Evolutionary conservation across 2,888 invertebrate species (phyloP).

Genomic region (Drosophila rubida): DNA sequence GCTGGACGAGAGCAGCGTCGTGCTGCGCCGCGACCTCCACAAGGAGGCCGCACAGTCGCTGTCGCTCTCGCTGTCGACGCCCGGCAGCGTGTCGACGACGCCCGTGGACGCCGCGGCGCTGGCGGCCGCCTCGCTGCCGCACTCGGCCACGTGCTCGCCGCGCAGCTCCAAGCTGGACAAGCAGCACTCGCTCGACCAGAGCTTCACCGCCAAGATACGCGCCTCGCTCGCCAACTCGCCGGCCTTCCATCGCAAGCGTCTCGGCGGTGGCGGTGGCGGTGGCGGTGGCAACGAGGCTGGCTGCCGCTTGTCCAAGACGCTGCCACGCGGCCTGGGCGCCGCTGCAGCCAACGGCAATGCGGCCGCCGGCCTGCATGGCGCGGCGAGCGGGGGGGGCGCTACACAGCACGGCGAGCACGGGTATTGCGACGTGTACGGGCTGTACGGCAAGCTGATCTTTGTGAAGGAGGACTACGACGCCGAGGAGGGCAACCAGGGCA

Average conservation of each 20-base stretch:
- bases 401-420: constrained; percentile 87
- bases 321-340: constrained; percentile 88
- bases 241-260: constrained; percentile 87
- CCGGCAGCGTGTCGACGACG: constrained; percentile 2
- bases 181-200: constrained; percentile 87
- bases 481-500: constrained; percentile 90
- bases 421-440: constrained; percentile 94
- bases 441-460: constrained; percentile 95
- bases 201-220: constrained; percentile 87
- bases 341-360: constrained; percentile 71
- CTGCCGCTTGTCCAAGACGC: constrained; percentile 90
- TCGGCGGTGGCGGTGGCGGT: no score
- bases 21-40: constrained; percentile 79
- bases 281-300: constrained; percentile 84
- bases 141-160: constrained; percentile 63
- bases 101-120: background rate
- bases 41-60: constrained; percentile 59
- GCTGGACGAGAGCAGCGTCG: constrained; percentile 81
- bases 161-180: constrained; percentile 87
- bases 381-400: constrained; percentile 86
- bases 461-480: constrained; percentile 90
- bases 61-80: background rate
- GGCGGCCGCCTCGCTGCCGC: background rate
- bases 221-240: constrained; percentile 88
- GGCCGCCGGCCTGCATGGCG: constrained; percentile 84